phyloP scores from a whole-genome alignment of 2,797 vertebrate genomes.

The Mionectes olivaceus region DNA sequence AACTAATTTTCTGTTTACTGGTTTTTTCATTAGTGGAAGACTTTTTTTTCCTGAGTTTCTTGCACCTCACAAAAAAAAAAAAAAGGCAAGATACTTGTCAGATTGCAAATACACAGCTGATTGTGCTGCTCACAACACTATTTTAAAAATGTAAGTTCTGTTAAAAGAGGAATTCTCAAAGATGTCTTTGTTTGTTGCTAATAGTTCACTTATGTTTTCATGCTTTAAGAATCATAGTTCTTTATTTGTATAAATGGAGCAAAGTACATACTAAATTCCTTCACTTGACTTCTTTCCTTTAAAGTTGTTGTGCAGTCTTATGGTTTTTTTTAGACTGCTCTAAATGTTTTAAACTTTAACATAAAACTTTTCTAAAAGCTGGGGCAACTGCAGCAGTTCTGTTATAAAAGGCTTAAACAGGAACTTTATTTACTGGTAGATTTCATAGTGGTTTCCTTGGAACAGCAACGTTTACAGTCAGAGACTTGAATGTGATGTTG shows the following conservation, averaged over 20 bases:
- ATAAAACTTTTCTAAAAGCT: background rate
- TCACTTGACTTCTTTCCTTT: too few species aligned
- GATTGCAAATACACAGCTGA: background rate
- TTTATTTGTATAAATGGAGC: background rate
- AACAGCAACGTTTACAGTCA: background rate
- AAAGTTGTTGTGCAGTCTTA: too few species aligned
- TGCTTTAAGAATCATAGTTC: background rate
- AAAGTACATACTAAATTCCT: background rate
- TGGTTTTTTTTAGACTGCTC: background rate
- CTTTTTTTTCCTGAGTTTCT: background rate
- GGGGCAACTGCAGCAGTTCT: background rate
- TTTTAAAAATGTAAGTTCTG: background rate
- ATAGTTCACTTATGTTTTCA: background rate
- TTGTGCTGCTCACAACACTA: background rate
- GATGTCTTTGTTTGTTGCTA: background rate
- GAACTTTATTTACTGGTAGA: background rate
- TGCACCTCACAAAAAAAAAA: background rate
- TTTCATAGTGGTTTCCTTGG: background rate
- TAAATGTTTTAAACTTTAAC: background rate
- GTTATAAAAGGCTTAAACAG: background rate
- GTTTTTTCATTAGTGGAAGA: background rate
- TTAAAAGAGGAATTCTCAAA: slow-evolving; percentile 12
- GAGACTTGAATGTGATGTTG: background rate
- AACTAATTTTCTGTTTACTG: background rate
- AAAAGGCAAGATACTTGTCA: background rate